phyloP scores from a whole-genome alignment of 2,888 invertebrate genomes.

The Caenorhabditis virilis region DNA sequence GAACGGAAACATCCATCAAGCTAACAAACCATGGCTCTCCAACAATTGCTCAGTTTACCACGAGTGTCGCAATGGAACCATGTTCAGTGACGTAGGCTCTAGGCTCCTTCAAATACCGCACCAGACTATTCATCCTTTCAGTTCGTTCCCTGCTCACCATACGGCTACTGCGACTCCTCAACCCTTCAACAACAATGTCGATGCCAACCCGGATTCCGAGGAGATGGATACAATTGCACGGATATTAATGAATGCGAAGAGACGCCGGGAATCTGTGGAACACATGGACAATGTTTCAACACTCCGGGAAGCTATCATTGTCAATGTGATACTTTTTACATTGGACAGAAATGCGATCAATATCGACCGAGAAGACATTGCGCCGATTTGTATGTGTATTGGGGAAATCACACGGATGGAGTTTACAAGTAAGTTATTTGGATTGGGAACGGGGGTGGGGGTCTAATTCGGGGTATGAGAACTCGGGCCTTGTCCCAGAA shows the following conservation, averaged over 20 bases:
- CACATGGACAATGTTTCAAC: slow-evolving; percentile 80
- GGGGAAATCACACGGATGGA: slow-evolving; percentile 36
- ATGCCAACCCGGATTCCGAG: slow-evolving; percentile 51
- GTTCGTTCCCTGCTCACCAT: slow-evolving; percentile 41
- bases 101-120: background rate
- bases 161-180: slow-evolving; percentile 40
- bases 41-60: slow-evolving; percentile 48
- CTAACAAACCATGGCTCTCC: slow-evolving; percentile 52
- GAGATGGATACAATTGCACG: slow-evolving; percentile 52
- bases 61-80: slow-evolving; percentile 54
- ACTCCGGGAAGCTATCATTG: slow-evolving; percentile 77
- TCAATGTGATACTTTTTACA: slow-evolving; percentile 49
- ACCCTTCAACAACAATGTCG: slow-evolving; percentile 33
- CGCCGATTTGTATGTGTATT: slow-evolving; percentile 55
- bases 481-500: too few relatives aligned
- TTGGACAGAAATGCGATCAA: slow-evolving; percentile 48
- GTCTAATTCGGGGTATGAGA: too few relatives aligned
- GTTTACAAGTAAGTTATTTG: slow-evolving; percentile 35
- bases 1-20: slow-evolving; percentile 48
- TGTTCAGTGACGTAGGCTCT: slow-evolving; percentile 37
- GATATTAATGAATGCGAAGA: slow-evolving; percentile 57
- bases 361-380: slow-evolving; percentile 55
- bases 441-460: too few relatives aligned
- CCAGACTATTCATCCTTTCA: slow-evolving; percentile 1
- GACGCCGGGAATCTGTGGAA: slow-evolving; percentile 68